These are phyloP conservation scores for Metopia argyrocephala DNA, from an alignment of 2,888 invertebrate genomes.

Conservation along the genomic window DNA sequence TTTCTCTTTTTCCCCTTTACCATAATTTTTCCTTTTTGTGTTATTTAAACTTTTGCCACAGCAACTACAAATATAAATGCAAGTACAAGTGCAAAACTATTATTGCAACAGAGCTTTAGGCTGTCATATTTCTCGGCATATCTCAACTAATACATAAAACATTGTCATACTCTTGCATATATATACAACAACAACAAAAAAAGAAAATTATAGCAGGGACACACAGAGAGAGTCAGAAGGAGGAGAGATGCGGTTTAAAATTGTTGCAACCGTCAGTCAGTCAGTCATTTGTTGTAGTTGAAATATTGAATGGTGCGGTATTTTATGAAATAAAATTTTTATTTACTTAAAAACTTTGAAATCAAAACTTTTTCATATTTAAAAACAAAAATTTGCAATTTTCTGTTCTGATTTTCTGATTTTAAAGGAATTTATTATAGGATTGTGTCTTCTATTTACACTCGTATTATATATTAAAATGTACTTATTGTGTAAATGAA, in stretches of 20 bases:
- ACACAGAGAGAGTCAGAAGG: too few species aligned
- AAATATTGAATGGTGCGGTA: constrained; percentile 59
- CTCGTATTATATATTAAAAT: too few species aligned
- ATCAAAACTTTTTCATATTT: constrained; percentile 56
- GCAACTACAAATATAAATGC: background rate
- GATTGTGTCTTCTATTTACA: background rate
- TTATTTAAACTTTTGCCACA: constrained; percentile 42
- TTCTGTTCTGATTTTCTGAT: constrained; percentile 39
- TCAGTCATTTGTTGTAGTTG: background rate
- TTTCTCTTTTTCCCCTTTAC: background rate
- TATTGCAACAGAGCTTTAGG: constrained; percentile 61
- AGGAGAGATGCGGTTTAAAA: too few species aligned
- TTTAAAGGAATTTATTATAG: constrained; percentile 34
- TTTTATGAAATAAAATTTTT: constrained; percentile 60
- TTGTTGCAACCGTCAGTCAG: too few species aligned
- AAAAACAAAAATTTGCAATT: constrained; percentile 48
- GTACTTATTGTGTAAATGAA: too few species aligned
- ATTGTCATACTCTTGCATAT: background rate
- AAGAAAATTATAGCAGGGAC: too few species aligned
- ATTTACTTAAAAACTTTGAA: constrained; percentile 62
- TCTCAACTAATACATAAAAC: constrained; percentile 20
- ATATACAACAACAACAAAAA: too few species aligned
- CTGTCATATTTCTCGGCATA: constrained; percentile 58
- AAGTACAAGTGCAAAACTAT: constrained; percentile 55
- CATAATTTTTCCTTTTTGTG: background rate